Percentiles rank a stretch among this genome's conserved stretches.
These are phyloP conservation scores for Excalfactoria chinensis DNA, from an alignment of 2,113 vertebrate species.

Conservation along the genomic window DNA sequence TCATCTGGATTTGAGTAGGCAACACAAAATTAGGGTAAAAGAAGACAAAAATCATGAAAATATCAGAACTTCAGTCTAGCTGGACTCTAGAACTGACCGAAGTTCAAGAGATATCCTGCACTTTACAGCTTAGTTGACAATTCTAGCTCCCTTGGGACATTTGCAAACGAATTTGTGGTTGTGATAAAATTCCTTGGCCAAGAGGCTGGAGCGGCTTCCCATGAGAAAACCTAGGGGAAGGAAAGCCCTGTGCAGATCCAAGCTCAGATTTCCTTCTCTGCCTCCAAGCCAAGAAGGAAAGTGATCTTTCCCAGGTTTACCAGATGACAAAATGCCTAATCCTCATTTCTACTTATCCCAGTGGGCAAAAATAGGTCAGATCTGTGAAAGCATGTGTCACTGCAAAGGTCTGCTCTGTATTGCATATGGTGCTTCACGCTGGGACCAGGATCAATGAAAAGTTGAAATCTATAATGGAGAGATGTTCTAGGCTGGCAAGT, in stretches of 20 bases:
- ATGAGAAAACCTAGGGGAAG: neutral
- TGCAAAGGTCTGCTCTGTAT: neutral
- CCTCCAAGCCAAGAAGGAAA: neutral
- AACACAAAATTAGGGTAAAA: neutral
- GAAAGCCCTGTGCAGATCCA: neutral
- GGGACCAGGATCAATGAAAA: neutral
- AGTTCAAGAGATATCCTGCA: neutral
- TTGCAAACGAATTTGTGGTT: neutral
- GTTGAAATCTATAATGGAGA: neutral
- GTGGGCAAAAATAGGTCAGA: neutral
- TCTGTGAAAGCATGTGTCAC: neutral
- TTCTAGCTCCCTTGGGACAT: neutral
- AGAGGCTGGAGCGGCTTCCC: neutral
- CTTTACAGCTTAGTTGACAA: neutral
- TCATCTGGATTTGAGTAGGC: neutral
- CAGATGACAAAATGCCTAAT: neutral
- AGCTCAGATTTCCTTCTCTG: neutral
- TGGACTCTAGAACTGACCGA: neutral
- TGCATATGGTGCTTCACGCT: accelerated
- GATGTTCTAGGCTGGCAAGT: neutral
- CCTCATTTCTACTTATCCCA: neutral
- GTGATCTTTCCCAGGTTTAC: neutral
- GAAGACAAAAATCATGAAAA: neutral
- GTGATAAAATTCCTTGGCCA: neutral
- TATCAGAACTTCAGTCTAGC: neutral